These are phyloP conservation scores for Myrmecophaga tridactyla DNA, from an alignment of 2,113 vertebrate genomes.

Conservation along the genomic window DNA sequence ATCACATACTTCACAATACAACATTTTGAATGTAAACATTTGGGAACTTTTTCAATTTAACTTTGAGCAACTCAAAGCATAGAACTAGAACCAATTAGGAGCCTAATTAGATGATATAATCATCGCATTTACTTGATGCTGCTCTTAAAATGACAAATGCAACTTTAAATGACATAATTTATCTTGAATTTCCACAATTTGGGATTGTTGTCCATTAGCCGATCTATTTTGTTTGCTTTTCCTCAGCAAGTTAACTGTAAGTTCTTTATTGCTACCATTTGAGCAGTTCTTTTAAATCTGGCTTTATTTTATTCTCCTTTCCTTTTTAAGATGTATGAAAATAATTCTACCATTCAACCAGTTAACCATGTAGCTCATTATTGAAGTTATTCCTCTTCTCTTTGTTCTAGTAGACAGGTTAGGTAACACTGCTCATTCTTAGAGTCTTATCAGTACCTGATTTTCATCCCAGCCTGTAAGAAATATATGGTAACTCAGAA, in stretches of 20 bases:
- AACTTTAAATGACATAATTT: neutral
- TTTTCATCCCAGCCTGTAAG: constrained; percentile 88
- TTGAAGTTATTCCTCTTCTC: neutral
- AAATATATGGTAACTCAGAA: constrained; percentile 88
- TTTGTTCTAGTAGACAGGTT: neutral
- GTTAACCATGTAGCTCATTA: neutral
- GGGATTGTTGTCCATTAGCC: neutral
- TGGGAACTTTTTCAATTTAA: neutral
- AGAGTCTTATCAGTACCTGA: constrained; percentile 83
- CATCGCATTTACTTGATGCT: neutral
- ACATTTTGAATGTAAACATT: neutral
- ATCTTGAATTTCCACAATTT: neutral
- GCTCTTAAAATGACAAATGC: constrained; percentile 25
- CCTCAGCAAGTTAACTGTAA: neutral
- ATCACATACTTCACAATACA: neutral
- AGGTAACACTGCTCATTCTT: neutral
- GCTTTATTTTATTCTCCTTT: constrained; percentile 13
- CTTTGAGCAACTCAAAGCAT: neutral
- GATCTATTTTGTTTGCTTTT: neutral
- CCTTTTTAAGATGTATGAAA: neutral
- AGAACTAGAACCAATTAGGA: neutral
- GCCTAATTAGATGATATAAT: neutral
- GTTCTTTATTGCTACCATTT: neutral
- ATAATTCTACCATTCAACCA: neutral
- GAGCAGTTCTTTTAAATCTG: neutral